Evolutionary conservation across 1,140 invertebrate genomes (phyloP), one percentile per base, ranked within the genome.

Genomic region (Calephelis nemesis): DNA sequence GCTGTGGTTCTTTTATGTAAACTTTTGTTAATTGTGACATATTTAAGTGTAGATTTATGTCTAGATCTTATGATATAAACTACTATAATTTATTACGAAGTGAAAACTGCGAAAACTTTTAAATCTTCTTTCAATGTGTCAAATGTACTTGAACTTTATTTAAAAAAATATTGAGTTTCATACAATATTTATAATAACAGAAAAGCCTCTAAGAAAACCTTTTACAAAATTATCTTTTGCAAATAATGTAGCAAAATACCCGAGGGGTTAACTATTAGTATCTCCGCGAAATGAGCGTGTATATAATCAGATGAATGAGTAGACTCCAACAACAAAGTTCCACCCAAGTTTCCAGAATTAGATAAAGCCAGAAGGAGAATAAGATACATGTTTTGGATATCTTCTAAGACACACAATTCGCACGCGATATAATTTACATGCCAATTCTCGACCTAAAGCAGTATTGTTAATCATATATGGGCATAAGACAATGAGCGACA

Each of bases 391-490:
- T 47, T 48, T 48, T 49, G 47, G 63, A 64, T 48, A 64, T 48
- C 30, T 48, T 47, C 15, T 19, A 63, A 48, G 54, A 63, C 54
- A 47, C 49, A 47, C 63, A 69, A 67, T 62, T 73, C 50, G 65
- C 60, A 71, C 67, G 50, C 9, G 40, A 67, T 70, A 69, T 69
- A 69, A 63, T 64, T 66, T 69, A 64, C 47, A 68, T 63, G 45
- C 42, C 63, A 48, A 65, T 49, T 68, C 42, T 74, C 68, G 64
- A 62, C 65, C 69, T 67, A 70, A 50, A 72, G 63, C 40, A 66
- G 65, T 71, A 66, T 74, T 78, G 74, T 74, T 69, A 69, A 78
- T 76, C 73, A 77, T 77, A 84, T 81, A 81, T 80, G 80, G 77
- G 75, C 72, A 79, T 71, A 74, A 73, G 63, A 67, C 74, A 74